Evolutionary conservation across 2,888 invertebrate species (phyloP).

Genomic region (Eupithecia subfuscata): DNA sequence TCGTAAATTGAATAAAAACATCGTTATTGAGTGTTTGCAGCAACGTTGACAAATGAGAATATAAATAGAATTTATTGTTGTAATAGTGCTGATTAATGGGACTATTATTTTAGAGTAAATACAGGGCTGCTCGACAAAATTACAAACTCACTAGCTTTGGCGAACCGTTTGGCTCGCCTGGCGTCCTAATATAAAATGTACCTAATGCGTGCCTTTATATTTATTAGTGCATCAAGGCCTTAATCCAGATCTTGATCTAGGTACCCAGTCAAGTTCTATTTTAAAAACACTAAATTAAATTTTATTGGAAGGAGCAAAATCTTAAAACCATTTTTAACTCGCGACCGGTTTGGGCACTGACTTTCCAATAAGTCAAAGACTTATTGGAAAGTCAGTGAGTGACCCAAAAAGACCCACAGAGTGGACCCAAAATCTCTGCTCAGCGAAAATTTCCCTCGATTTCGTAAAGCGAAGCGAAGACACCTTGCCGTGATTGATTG

Average conservation of each 20-base stretch:
- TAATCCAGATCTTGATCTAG: background rate
- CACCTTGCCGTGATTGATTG: slow-evolving; percentile 70
- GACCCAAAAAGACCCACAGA: no score
- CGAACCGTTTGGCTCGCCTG: background rate
- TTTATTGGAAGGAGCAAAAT: background rate
- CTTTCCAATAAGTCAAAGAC: slow-evolving; percentile 10
- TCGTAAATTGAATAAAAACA: slow-evolving; percentile 75
- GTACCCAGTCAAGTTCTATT: background rate
- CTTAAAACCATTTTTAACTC: background rate
- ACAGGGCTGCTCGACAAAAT: slow-evolving; percentile 5
- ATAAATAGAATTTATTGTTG: slow-evolving; percentile 32
- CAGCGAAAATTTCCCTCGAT: slow-evolving; percentile 65
- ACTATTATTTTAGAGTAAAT: slow-evolving; percentile 14
- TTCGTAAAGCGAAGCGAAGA: slow-evolving; percentile 67
- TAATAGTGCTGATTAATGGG: slow-evolving; percentile 20
- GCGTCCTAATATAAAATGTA: background rate
- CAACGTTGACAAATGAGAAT: slow-evolving; percentile 38
- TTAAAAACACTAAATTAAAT: background rate
- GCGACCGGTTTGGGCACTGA: background rate
- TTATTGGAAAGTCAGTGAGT: no score
- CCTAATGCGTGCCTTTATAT: background rate
- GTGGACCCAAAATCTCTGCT: slow-evolving; percentile 11
- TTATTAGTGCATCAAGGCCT: background rate
- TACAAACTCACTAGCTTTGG: background rate
- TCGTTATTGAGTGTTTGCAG: slow-evolving; percentile 44